Conservation (phyloP, 2,888 invertebrate species). For the Torymus aiolomorphi region DNA sequence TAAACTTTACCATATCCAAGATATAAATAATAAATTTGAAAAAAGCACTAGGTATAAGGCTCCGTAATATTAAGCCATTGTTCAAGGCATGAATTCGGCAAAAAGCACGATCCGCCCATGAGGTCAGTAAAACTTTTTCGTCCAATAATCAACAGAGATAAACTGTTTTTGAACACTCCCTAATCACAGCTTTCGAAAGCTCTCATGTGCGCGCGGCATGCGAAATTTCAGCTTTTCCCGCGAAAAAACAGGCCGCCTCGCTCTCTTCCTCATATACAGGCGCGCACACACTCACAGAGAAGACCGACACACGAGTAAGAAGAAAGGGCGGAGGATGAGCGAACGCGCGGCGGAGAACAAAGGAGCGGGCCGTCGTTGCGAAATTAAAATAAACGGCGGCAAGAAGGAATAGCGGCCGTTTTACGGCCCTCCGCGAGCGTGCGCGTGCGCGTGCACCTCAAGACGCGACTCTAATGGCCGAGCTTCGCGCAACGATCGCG, state of each 20-base stretch:
- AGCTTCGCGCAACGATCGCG: conserved; percentile 41
- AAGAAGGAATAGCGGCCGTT: conserved; percentile 63
- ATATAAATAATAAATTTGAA: no score
- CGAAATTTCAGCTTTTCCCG: conserved; percentile 45
- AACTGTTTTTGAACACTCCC: conserved; percentile 44
- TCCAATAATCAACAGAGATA: conserved; percentile 16
- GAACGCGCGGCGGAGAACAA: conserved; percentile 64
- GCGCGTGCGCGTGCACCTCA: no score
- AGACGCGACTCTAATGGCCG: conserved; percentile 44
- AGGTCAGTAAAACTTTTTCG: background rate
- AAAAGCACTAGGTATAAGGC: no score
- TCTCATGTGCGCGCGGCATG: background rate
- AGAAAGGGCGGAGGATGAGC: background rate
- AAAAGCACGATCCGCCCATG: no score
- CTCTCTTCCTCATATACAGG: no score
- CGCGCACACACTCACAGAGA: no score
- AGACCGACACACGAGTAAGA: background rate
- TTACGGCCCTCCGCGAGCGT: conserved; percentile 41
- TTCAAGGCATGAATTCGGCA: no score
- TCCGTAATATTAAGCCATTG: no score
- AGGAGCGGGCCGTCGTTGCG: conserved; percentile 65
- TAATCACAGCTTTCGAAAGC: conserved; percentile 32
- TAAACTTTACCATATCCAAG: no score
- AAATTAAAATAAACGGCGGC: conserved; percentile 74
- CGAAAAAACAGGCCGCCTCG: conserved; percentile 18